phyloP scores from a whole-genome alignment of 1,140 invertebrate species.

The Neodiprion pinetum region DNA sequence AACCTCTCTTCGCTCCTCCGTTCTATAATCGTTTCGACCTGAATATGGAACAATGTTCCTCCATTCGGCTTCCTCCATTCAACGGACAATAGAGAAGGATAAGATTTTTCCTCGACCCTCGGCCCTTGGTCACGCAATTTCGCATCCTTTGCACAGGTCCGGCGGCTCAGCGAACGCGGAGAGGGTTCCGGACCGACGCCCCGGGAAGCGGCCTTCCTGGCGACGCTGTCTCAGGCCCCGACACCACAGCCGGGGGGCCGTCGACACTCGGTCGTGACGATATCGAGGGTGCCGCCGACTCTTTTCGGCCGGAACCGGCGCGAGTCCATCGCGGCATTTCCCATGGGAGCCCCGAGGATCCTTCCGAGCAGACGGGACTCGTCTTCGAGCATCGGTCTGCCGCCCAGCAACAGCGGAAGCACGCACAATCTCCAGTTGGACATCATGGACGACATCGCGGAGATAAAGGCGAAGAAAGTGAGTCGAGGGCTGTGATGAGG shows the following conservation, averaged over 20 bases:
- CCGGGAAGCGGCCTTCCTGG: constrained; percentile 78
- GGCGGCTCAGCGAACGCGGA: constrained; percentile 78
- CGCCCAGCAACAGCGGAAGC: constrained; percentile 76
- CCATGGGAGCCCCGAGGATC: constrained; percentile 59
- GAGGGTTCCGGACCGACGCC: constrained; percentile 71
- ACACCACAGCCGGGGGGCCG: constrained; percentile 75
- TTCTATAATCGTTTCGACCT: too few relatives aligned
- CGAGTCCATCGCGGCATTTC: constrained; percentile 80
- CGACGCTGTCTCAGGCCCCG: constrained; percentile 76
- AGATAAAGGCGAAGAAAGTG: constrained; percentile 78
- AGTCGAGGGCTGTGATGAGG: not conserved
- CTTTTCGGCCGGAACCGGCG: constrained; percentile 77
- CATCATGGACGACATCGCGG: constrained; percentile 83
- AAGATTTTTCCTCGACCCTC: not conserved
- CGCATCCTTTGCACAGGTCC: constrained; percentile 61
- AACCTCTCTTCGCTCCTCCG: too few relatives aligned
- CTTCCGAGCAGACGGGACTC: constrained; percentile 62
- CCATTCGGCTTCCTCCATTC: too few relatives aligned
- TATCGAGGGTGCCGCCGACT: constrained; percentile 76
- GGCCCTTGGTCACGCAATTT: not conserved
- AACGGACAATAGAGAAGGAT: too few relatives aligned
- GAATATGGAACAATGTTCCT: too few relatives aligned
- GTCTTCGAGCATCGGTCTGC: constrained; percentile 59
- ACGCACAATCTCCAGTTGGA: constrained; percentile 83
- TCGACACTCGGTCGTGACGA: constrained; percentile 83